Conservation (phyloP, 2,113 vertebrate species). For the Alligator mississippiensis region DNA sequence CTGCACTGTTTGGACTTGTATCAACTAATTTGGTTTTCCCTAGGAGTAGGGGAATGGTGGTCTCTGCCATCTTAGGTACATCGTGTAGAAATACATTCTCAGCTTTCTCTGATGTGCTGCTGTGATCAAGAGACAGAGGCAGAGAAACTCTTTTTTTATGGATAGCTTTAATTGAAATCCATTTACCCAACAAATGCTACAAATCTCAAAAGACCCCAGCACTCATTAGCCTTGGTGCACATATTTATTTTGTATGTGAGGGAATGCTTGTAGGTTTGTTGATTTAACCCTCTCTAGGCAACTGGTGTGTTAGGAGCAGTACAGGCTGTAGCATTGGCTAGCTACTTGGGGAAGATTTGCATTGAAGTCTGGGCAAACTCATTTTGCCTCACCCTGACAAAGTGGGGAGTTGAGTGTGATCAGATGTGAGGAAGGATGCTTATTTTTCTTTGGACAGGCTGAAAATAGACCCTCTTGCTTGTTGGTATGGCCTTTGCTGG, state of each 20-base stretch:
- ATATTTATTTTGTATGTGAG: background rate
- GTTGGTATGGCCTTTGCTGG: no score
- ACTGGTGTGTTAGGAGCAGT: background rate
- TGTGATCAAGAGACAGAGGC: background rate
- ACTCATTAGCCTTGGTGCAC: background rate
- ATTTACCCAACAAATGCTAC: background rate
- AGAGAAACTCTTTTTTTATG: background rate
- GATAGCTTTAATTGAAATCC: constrained; percentile 32
- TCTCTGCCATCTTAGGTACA: constrained; percentile 28
- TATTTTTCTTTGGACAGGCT: background rate
- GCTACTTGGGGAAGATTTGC: background rate
- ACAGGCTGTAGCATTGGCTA: background rate
- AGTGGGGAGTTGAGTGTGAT: background rate
- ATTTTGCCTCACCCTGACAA: background rate
- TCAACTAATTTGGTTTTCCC: constrained; percentile 57
- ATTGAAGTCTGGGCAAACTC: background rate
- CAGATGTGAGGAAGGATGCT: background rate
- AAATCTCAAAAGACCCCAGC: background rate
- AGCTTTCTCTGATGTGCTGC: background rate
- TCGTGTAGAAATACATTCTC: background rate
- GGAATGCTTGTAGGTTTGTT: background rate
- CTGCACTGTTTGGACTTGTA: constrained; percentile 41
- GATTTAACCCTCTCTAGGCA: accelerated
- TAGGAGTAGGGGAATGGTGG: background rate
- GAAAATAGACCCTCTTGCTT: background rate